phyloP scores from a whole-genome alignment of 1,140 invertebrate genomes.

The Phenacoccus solenopsis region DNA sequence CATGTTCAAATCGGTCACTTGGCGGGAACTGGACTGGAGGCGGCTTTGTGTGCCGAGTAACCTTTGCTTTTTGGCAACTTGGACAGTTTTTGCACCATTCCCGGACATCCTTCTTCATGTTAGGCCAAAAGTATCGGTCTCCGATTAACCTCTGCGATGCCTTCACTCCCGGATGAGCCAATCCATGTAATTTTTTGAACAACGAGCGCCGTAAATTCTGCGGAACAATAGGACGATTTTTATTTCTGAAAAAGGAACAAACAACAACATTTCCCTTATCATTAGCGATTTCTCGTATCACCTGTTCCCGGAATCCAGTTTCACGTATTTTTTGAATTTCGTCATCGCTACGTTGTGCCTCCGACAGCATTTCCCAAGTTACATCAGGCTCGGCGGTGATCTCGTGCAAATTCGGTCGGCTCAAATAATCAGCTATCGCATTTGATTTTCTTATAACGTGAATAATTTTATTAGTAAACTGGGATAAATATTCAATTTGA shows the following conservation, averaged over 20 bases:
- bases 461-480: not conserved
- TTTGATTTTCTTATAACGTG: not conserved
- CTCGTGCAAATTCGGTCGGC: not conserved
- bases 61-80: not conserved
- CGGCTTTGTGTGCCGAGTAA: not conserved
- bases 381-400: not conserved
- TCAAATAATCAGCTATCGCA: not conserved
- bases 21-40: not conserved
- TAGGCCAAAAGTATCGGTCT: not conserved
- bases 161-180: conserved; percentile 26
- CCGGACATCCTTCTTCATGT: not conserved
- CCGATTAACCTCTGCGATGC: not conserved
- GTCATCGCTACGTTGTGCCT: not conserved
- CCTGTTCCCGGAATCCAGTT: not conserved
- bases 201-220: not conserved
- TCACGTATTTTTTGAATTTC: not conserved
- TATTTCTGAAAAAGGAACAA: not conserved
- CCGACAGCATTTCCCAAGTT: not conserved
- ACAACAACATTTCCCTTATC: not conserved
- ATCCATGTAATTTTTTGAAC: conserved; percentile 23
- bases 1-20: not conserved
- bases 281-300: not conserved
- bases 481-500: not conserved
- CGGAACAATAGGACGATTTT: not conserved
- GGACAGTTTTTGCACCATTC: not conserved